A percentile compares a stretch with the other conserved stretches of the same genome.
Conservation (phyloP, 2,113 vertebrate genomes). For the Nymphicus hollandicus region DNA sequence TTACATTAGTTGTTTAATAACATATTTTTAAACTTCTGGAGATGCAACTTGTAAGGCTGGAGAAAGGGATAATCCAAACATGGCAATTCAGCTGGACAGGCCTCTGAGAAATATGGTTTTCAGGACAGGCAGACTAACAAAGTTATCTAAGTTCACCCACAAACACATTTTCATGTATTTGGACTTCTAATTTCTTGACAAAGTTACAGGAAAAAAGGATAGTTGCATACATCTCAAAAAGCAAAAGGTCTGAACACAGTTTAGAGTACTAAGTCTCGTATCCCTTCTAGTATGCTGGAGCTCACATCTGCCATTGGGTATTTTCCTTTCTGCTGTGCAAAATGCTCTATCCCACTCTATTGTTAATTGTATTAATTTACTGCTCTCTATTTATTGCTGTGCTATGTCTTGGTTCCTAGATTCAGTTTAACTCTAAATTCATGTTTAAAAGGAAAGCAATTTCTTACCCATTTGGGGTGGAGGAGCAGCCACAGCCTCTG, state of each 20-base stretch:
- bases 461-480: not conserved
- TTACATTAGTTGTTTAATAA: not conserved
- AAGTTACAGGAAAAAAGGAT: not conserved
- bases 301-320: not conserved
- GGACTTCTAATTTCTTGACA: not conserved
- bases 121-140: not conserved
- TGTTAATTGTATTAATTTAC: not conserved
- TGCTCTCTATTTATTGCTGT: not conserved
- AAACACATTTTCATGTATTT: not conserved
- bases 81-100: not conserved
- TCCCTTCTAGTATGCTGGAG: not conserved
- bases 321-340: not conserved
- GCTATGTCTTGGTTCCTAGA: not conserved
- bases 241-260: not conserved
- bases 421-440: not conserved
- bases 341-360: not conserved
- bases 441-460: not conserved
- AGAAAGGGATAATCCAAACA: not conserved
- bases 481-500: not conserved
- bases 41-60: not conserved
- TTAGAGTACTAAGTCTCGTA: rapidly evolving
- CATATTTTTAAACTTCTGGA: not conserved
- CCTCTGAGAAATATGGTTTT: not conserved
- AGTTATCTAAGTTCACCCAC: not conserved
- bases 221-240: not conserved